phyloP scores from a whole-genome alignment of 1,140 invertebrate genomes.

The Bathynomus jamesi region DNA sequence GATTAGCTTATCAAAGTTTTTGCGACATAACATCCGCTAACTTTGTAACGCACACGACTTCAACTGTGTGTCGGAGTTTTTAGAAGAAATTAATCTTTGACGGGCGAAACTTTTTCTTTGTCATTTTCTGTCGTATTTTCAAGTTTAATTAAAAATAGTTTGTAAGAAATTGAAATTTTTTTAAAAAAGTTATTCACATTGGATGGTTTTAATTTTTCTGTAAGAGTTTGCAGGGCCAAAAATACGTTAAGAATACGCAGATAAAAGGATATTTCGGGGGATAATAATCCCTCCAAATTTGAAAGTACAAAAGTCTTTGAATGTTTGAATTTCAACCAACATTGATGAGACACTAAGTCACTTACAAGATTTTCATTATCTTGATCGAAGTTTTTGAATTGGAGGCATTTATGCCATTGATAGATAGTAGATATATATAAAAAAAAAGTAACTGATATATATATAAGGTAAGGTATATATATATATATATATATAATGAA shows the following conservation, averaged over 20 bases:
- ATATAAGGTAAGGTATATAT: too few species aligned
- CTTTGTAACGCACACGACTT: not conserved
- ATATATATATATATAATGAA: too few species aligned
- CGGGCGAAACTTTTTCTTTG: not conserved
- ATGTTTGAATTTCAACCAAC: too few species aligned
- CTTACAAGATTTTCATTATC: not conserved
- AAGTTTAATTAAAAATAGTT: conserved; percentile 2
- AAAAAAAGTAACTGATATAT: too few species aligned
- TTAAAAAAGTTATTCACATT: not conserved
- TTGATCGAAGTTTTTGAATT: too few species aligned
- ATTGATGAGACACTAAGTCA: too few species aligned
- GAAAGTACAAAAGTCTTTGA: too few species aligned
- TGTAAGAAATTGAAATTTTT: not conserved
- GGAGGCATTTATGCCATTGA: too few species aligned
- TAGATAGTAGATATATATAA: too few species aligned
- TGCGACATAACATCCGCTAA: not conserved
- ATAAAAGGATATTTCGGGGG: too few species aligned
- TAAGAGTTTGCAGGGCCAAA: not conserved
- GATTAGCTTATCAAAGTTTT: conserved; percentile 1
- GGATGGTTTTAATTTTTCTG: not conserved
- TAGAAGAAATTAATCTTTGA: conserved; percentile 1
- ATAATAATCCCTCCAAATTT: too few species aligned
- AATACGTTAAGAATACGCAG: not conserved
- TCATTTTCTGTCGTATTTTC: not conserved
- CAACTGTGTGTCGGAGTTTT: conserved; percentile 1